A percentile compares a stretch with the other conserved stretches of the same genome.
These are phyloP conservation scores for Syngnathus acus DNA, from an alignment of 2,797 vertebrate species.

Conservation along the genomic window DNA sequence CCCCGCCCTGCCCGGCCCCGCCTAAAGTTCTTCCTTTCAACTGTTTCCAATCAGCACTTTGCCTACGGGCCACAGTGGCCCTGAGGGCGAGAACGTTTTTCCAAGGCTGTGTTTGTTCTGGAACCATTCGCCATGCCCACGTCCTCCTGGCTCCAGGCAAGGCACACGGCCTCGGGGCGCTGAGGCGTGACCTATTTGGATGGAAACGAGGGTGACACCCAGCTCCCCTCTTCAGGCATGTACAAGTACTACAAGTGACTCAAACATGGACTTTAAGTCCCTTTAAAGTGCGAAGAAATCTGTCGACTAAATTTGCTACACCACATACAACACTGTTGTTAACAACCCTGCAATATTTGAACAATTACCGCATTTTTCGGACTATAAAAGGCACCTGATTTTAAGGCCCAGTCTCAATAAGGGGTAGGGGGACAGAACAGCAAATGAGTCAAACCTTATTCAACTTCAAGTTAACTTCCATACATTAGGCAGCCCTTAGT, in stretches of 20 bases:
- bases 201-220: conserved; percentile 51
- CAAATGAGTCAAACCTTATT: no score
- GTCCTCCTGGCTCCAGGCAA: conserved; percentile 40
- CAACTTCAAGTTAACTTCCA: no score
- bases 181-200: conserved; percentile 54
- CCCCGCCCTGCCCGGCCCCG: conserved; percentile 13
- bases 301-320: neutral
- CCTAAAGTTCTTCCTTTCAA: conserved; percentile 55
- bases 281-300: neutral
- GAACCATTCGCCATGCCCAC: conserved; percentile 52
- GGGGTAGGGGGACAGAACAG: no score
- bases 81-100: conserved; percentile 52
- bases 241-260: conserved; percentile 24
- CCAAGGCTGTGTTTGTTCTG: conserved; percentile 63
- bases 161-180: conserved; percentile 30
- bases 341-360: neutral
- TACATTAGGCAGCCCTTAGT: no score
- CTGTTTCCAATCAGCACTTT: conserved; percentile 57
- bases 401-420: no score
- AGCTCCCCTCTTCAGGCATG: conserved; percentile 43
- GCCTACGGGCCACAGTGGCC: conserved; percentile 37
- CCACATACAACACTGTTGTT: neutral
- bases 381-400: no score
- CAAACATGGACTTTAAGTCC: neutral
- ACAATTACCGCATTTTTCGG: neutral